Evolutionary conservation across 1,140 invertebrate species (phyloP).

Genomic region (Ladona fulva): DNA sequence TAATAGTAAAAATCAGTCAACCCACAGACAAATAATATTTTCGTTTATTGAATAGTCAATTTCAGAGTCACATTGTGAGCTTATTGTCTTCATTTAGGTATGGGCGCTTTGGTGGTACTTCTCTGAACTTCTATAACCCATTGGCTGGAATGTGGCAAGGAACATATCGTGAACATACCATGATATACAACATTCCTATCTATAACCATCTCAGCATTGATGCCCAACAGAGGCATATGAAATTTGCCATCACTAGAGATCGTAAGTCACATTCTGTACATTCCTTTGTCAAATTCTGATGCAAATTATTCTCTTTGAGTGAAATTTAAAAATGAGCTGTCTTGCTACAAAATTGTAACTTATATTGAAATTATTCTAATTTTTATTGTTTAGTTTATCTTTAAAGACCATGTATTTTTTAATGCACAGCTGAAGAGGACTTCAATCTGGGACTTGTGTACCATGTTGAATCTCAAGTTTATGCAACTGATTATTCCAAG

Average conservation of each 20-base stretch:
- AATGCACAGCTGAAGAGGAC: neutral
- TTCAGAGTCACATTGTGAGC: too few species aligned
- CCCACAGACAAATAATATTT: too few species aligned
- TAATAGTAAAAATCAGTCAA: too few species aligned
- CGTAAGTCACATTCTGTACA: neutral
- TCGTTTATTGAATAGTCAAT: too few species aligned
- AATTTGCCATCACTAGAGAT: neutral
- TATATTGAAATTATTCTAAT: too few species aligned
- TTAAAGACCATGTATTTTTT: too few species aligned
- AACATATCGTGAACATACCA: neutral
- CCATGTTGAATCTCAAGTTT: neutral
- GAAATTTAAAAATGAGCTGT: too few species aligned
- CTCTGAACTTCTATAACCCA: neutral
- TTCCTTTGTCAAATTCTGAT: too few species aligned
- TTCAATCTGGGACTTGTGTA: neutral
- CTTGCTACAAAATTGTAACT: too few species aligned
- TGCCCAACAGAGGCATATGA: neutral
- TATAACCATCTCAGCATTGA: neutral
- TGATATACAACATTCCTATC: neutral
- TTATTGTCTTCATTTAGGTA: neutral
- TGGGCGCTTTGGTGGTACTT: neutral
- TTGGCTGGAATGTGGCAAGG: neutral
- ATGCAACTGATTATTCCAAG: neutral
- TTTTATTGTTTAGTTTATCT: too few species aligned
- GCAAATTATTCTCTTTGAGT: too few species aligned